These are phyloP conservation scores for Magallana gigas DNA, from an alignment of 1,140 invertebrate genomes.

Conservation along the genomic window DNA sequence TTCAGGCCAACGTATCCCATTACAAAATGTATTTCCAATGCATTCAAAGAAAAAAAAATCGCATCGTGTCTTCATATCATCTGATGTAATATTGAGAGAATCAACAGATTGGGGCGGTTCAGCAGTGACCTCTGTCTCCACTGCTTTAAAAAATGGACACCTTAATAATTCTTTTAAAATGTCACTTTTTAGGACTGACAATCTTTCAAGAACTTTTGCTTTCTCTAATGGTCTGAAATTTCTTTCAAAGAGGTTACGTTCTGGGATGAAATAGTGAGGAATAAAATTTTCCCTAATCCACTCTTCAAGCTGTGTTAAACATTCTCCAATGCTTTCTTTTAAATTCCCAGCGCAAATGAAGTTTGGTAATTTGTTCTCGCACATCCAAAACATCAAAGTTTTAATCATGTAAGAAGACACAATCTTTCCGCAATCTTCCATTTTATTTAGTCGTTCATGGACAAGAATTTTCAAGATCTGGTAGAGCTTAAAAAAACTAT, in stretches of 20 bases:
- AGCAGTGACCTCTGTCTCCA: not conserved
- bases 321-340: not conserved
- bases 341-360: not conserved
- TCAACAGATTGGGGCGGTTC: not conserved
- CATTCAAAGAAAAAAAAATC: not conserved
- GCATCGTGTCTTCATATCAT: not conserved
- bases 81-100: not conserved
- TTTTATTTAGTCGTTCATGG: not conserved
- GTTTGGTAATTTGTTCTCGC: constrained; percentile 9
- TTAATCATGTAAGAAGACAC: not conserved
- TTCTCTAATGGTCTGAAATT: not conserved
- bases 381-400: constrained; percentile 20
- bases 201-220: not conserved
- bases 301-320: not conserved
- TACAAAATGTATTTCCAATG: not conserved
- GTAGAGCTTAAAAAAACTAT: not conserved
- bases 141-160: not conserved
- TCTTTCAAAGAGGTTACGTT: not conserved
- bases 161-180: not conserved
- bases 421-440: not conserved
- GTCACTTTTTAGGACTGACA: not conserved
- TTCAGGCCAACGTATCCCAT: not conserved
- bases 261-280: constrained; percentile 9
- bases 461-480: not conserved
- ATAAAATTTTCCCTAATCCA: not conserved